phyloP scores from a whole-genome alignment of 2,888 invertebrate genomes.

The Perizoma flavofasciatum region DNA sequence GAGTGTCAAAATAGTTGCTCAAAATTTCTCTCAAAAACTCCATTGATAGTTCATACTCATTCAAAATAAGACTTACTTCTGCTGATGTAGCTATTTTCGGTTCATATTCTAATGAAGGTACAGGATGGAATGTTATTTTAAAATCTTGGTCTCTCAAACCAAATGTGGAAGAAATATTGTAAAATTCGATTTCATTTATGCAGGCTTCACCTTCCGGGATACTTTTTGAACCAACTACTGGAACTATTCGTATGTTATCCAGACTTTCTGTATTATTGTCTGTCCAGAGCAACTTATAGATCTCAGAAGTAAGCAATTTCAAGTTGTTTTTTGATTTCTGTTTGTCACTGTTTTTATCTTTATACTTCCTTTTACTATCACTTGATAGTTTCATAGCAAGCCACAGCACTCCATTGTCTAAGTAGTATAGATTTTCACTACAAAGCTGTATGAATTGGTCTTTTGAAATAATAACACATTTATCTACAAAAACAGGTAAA shows the following conservation, averaged over 20 bases:
- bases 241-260: constrained; percentile 66
- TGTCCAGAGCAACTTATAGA: constrained; percentile 69
- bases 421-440: constrained; percentile 74
- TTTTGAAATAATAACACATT: constrained; percentile 70
- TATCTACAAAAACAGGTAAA: constrained; percentile 58
- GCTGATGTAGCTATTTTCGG: constrained; percentile 72
- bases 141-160: constrained; percentile 53
- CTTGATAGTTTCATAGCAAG: constrained; percentile 62
- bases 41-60: constrained; percentile 72
- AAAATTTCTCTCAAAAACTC: constrained; percentile 84
- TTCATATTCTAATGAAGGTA: constrained; percentile 63
- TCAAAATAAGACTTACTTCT: constrained; percentile 68
- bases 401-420: constrained; percentile 76
- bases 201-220: constrained; percentile 56
- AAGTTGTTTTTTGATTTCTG: constrained; percentile 56
- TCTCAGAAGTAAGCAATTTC: constrained; percentile 63
- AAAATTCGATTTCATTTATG: constrained; percentile 66
- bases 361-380: constrained; percentile 55
- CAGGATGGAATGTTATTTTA: constrained; percentile 65
- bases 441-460: constrained; percentile 69
- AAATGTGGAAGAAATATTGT: constrained; percentile 62
- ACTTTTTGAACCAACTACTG: constrained; percentile 62
- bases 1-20: constrained; percentile 87
- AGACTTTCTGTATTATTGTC: constrained; percentile 45
- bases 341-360: constrained; percentile 42